Base-by-base conservation (phyloP, 2,888 invertebrate genomes). In the Trichopoda pennipes region DNA sequence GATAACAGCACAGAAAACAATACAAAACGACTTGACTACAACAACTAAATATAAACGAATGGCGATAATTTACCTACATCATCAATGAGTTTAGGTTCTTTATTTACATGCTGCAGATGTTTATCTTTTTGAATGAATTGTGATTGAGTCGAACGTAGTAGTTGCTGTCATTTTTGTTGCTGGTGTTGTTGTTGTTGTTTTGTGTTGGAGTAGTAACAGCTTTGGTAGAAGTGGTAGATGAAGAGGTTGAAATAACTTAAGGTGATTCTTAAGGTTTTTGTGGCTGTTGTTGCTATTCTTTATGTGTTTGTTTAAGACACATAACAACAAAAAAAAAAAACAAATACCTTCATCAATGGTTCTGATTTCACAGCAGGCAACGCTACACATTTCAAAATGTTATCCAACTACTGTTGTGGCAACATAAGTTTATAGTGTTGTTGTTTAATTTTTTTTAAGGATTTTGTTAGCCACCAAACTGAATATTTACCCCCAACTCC, bases 31-130 rank as follows among this genome's bases (percentile, higher is more conserved):
- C 80, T 58, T 21, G 53, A 38, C 66, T 60, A 68, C 76, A 72
- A 66, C 72, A 77, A 66, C 51, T 73, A 81, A 74, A 74, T 79
- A 82, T 76, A 82, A 82, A 76, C 79, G 79, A 82, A 82, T 82
- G 82, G 82, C 89, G 88, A 90, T 89, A 90, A 89, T 89, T 89
- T 89, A 90, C 89, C 89, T 89, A 89, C 90, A 88, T 90, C 90
- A 90, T 82, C 82, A 82, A 82, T 82, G 82, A 75, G 75, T 82
- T 82, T 82, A 28, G 68, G 72, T 75, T 76, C 42, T 77, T 82
- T 82, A 79, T 79, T 79, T 82, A 82, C 82, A 82, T 82, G 79
- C 82, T 82, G 79, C 82, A 82, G 82, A 82, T 82, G 79, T 76
- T 82, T 82, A 82, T 82, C 82, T 82, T 76, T 79, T 73, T 82